Evolutionary conservation across 2,888 invertebrate genomes (phyloP), one percentile per base, ranked within the genome.

Genomic region (Idaea biselata): DNA sequence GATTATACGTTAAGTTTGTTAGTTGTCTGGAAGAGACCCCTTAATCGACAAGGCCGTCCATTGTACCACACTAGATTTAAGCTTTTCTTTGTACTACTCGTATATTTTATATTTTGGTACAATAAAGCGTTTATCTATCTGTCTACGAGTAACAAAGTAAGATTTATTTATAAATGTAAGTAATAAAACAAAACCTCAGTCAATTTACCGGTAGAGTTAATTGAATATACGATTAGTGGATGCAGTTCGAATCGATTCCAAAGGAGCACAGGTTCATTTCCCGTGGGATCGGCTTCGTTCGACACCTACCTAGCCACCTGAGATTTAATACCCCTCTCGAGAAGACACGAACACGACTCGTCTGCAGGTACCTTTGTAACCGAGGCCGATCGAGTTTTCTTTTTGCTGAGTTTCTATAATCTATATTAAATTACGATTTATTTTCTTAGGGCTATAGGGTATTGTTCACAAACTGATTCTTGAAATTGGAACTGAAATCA

Each of bases 321-420:
- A 82, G 86, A 87, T 88, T 88, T 87, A 89, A 84, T 87, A 83
- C 82, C 75, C 74, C 73, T 78, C 76, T 78, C 75, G 71, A 63
- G 66, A 69, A 71, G 75, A 73, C 81, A 85, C 86, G 85, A 86
- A 74, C 72, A 60, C 65, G 60, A 76, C 71, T 67, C 62, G 65
- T 64, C 67, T 64, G 62, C 63, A 1, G 7, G 16, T 55, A 18
- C 44, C 11, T 56, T 11, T 8, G 56, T 18, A 56, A 56, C 56
- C 17, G 17, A 63, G 59, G 65, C 61, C 65, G 58, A 66, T 59
- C 64, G 67, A 64, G 60, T 71, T 74, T 62, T 55, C 64, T 63
- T 68, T 67, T 54, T 66, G 58, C 63, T 64, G 11, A 14, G 14
- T 44, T 25, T 25, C 25, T 25, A 5, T 25, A 25, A 3, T 25